phyloP scores from a whole-genome alignment of 2,888 invertebrate genomes.

The Nemapogon koenigi region DNA sequence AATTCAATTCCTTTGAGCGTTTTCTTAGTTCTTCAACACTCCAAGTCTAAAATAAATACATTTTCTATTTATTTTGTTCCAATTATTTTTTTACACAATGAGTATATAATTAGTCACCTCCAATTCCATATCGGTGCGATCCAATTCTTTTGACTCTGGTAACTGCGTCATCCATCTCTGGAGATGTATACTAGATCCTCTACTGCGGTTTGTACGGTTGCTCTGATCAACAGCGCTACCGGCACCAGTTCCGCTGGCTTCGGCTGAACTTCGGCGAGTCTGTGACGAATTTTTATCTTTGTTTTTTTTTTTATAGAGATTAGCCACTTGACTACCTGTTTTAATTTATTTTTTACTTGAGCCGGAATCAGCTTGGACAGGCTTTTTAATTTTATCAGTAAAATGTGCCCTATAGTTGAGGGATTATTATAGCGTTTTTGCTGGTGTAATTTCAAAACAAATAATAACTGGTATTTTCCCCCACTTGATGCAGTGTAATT shows the following conservation, averaged over 20 bases:
- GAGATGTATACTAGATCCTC: conserved; percentile 75
- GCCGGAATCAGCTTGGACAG: too few species aligned
- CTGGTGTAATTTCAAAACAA: too few species aligned
- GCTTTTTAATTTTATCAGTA: too few species aligned
- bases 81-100: background rate
- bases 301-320: too few species aligned
- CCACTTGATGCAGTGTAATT: too few species aligned
- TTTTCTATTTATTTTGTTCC: background rate
- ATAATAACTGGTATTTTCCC: too few species aligned
- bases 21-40: conserved; percentile 75
- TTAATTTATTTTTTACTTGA: too few species aligned
- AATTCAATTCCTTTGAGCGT: conserved; percentile 72
- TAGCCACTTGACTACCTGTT: too few species aligned
- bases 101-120: conserved; percentile 36
- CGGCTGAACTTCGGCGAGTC: conserved; percentile 52
- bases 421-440: too few species aligned
- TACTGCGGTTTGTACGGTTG: conserved; percentile 60
- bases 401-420: too few species aligned
- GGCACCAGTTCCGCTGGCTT: conserved; percentile 44
- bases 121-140: conserved; percentile 60
- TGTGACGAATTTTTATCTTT: conserved; percentile 17
- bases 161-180: conserved; percentile 84
- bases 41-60: conserved; percentile 56
- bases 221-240: conserved; percentile 30
- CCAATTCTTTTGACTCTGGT: conserved; percentile 65